Conservation (phyloP, 2,888 invertebrate species). For the Vannuccia rotundouncinata region DNA sequence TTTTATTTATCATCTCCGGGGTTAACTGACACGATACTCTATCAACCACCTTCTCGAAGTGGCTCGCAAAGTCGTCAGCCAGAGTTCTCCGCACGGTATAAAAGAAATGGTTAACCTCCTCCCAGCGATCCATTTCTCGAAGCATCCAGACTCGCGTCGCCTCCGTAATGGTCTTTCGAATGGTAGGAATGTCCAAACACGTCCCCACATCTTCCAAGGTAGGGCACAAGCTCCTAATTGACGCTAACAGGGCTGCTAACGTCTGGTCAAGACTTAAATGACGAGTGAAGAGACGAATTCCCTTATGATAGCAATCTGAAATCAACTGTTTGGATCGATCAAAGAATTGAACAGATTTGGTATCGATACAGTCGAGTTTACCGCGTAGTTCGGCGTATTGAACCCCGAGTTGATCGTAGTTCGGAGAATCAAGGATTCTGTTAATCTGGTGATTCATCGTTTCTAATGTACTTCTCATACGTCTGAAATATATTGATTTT, state of each 20-base stretch:
- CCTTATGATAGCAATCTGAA: not conserved
- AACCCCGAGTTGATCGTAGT: not conserved
- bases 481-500: too few relatives aligned
- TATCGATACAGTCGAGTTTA: not conserved
- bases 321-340: not conserved
- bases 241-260: not conserved
- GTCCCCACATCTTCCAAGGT: not conserved
- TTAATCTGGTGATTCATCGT: not conserved
- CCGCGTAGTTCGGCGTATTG: not conserved
- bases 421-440: not conserved
- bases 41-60: not conserved
- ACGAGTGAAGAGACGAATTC: not conserved
- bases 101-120: not conserved
- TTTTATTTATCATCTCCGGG: not conserved
- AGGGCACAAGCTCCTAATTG: not conserved
- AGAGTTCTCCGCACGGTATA: not conserved
- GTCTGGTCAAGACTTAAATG: not conserved
- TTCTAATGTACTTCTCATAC: not conserved
- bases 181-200: not conserved
- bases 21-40: not conserved
- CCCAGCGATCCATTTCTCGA: not conserved
- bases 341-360: not conserved
- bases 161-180: not conserved
- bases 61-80: not conserved
- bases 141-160: not conserved